Conservation (phyloP, 2,888 invertebrate species). For the Drosophila silvestris region DNA sequence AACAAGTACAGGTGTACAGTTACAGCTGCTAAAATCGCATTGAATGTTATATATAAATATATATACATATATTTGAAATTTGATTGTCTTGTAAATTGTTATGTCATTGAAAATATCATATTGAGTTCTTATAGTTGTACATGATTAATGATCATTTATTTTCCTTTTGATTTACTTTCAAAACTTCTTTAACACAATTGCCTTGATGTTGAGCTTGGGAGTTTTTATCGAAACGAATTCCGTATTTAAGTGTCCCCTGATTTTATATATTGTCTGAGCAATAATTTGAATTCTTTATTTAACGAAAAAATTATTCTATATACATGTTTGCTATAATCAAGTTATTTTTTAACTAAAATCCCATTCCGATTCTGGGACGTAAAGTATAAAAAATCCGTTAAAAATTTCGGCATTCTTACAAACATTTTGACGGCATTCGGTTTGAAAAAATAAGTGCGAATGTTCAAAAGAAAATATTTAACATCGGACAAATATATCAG, state of each 20-base stretch:
- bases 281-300: not conserved
- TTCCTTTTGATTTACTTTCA: constrained; percentile 9
- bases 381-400: not conserved
- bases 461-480: not conserved
- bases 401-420: not conserved
- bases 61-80: constrained; percentile 46
- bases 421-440: not conserved
- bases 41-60: constrained; percentile 62
- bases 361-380: not conserved
- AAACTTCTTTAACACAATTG: not conserved
- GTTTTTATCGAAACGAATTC: not conserved
- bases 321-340: not conserved
- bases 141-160: constrained; percentile 25
- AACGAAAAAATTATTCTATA: not conserved
- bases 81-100: constrained; percentile 80
- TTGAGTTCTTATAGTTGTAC: constrained; percentile 24
- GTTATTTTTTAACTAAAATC: no score
- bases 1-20: constrained; percentile 44
- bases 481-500: not conserved
- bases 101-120: constrained; percentile 57
- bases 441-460: not conserved
- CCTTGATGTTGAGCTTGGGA: constrained; percentile 28
- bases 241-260: not conserved
- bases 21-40: constrained; percentile 55
- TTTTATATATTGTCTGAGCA: not conserved